Evolutionary conservation across 2,888 invertebrate genomes (phyloP).

Genomic region (Camptogramma bilineatum): DNA sequence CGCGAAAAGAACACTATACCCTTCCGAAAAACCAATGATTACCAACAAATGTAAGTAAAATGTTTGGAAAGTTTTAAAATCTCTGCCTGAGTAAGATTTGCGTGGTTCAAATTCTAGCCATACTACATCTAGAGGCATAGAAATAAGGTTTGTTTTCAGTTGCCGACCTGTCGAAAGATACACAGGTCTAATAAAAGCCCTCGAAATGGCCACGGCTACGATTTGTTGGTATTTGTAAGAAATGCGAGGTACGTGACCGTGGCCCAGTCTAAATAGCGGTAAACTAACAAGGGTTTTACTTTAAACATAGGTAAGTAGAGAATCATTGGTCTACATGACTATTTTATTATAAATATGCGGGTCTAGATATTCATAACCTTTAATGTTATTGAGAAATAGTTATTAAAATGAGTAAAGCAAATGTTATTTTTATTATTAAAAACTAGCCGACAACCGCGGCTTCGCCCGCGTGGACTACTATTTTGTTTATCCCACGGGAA

Average conservation of each 20-base stretch:
- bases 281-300: conserved; percentile 37
- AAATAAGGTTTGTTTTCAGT: not conserved
- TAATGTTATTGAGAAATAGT: too few relatives aligned
- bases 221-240: conserved; percentile 63
- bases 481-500: too few relatives aligned
- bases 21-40: too few relatives aligned
- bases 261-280: conserved; percentile 52
- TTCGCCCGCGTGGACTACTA: too few relatives aligned
- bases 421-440: too few relatives aligned
- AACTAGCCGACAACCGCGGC: too few relatives aligned
- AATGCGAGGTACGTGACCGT: conserved; percentile 66
- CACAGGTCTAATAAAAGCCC: conserved; percentile 50
- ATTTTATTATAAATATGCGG: not conserved
- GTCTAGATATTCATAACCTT: too few relatives aligned
- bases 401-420: too few relatives aligned
- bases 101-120: not conserved
- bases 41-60: too few relatives aligned
- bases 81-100: not conserved
- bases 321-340: not conserved
- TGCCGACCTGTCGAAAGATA: not conserved
- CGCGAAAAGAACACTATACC: too few relatives aligned
- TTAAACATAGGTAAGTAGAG: not conserved
- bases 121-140: not conserved
- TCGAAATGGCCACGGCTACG: conserved; percentile 50
- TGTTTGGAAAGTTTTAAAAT: not conserved